Evolutionary conservation across 2,797 vertebrate species (phyloP), one percentile per base, ranked within the genome.

Genomic region (Heterohyrax brucei): DNA sequence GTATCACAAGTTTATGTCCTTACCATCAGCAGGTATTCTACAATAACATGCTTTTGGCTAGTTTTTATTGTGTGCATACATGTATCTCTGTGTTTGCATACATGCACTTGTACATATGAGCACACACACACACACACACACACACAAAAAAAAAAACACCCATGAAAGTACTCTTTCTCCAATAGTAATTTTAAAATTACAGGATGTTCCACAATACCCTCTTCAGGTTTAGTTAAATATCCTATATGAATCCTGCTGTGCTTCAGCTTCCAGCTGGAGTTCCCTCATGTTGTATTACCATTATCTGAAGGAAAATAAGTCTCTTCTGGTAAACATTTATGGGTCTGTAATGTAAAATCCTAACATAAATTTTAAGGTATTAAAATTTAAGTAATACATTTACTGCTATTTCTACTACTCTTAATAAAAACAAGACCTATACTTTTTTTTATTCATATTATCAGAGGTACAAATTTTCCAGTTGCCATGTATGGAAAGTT

Each of bases 11-110:
- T 30, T 88, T 0, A 0, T 84, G 64, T 91, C 81, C 96, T 96
- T 97, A 94, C 98, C 96, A 72, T 81, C 62, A 95, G 91, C 89
- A 97, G 93, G 80, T 95, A 91, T 91, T 95, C 84, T 89, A 87
- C 89, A 98, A 97, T 68, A 98, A 97, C 62, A 39, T 97, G 93
- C 75, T 97, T 97, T 94, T 91, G 95, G 70, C 97, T 97, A 97
- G 87, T 94, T 97, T 98, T 89, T 92, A 95, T 82, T 81, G 93
- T 96, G 89, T 84, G 88, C 30, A 33, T 39, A 39, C 39, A 39
- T 39, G 39, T 39, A 39, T 3, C 39, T 39, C 39, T 39, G 39
- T 39, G 39, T 39, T 39, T 39, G 39, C 39, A 39, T 39, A 39
- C 39, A 39, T 39, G 39, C 39, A 39, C 39, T 39, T 72, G 70